Percentiles rank a stretch among this genome's conserved stretches.
phyloP scores from a whole-genome alignment of 2,797 vertebrate genomes.

The Gastrophryne carolinensis region DNA sequence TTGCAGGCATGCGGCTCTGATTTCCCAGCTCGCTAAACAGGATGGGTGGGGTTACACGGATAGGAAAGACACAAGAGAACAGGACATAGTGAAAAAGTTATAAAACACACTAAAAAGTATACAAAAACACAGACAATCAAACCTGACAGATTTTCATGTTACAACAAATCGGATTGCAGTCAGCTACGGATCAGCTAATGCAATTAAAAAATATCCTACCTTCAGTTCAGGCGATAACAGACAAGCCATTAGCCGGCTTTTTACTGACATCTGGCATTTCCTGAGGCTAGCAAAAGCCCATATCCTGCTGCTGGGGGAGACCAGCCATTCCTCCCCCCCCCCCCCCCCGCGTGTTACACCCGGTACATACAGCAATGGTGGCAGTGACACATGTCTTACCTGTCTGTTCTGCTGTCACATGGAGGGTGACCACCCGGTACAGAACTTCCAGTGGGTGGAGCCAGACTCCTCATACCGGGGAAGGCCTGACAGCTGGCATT shows the following conservation, averaged over 20 bases:
- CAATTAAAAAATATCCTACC: no score
- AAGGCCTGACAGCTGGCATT: background rate
- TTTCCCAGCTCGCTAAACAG: background rate
- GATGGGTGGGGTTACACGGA: conserved; percentile 5
- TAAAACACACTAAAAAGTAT: no score
- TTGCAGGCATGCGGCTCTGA: conserved; percentile 18
- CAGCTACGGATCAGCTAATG: no score
- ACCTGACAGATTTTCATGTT: background rate
- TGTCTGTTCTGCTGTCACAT: background rate
- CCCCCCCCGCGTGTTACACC: no score
- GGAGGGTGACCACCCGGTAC: background rate
- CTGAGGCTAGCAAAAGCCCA: background rate
- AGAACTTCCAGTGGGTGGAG: conserved; percentile 1
- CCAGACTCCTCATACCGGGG: background rate
- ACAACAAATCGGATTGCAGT: no score
- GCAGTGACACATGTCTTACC: background rate
- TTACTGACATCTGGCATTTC: conserved; percentile 7
- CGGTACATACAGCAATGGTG: no score
- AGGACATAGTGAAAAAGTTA: no score
- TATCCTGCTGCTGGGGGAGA: background rate
- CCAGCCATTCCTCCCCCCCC: no score
- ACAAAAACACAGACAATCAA: background rate
- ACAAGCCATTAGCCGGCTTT: background rate
- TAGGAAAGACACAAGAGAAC: background rate
- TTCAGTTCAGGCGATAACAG: no score